phyloP scores from a whole-genome alignment of 2,113 vertebrate species.

The Neopipo cinnamomea region DNA sequence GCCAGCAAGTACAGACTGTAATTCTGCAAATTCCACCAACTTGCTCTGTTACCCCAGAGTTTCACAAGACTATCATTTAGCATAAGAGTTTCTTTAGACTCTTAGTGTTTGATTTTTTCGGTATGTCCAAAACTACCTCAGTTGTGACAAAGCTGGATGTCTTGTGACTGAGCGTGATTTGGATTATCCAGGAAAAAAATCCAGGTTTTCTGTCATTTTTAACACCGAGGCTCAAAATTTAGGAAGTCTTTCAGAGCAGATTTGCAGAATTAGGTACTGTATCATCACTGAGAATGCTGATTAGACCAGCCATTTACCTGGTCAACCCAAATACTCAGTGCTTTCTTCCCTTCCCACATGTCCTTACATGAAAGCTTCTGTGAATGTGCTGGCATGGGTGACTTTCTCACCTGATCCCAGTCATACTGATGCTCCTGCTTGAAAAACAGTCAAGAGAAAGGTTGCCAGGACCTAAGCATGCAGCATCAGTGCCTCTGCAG shows the following conservation, averaged over 20 bases:
- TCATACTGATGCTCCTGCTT: too few species aligned
- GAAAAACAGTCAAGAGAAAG: not conserved
- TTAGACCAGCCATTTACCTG: not conserved
- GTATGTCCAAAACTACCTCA: not conserved
- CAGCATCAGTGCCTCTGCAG: not conserved
- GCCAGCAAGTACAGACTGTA: not conserved
- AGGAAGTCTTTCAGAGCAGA: not conserved
- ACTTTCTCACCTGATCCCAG: not conserved
- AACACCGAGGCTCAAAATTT: not conserved
- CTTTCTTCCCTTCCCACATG: not conserved
- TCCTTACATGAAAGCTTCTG: not conserved
- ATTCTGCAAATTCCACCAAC: not conserved
- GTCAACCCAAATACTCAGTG: too few species aligned
- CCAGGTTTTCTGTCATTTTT: not conserved
- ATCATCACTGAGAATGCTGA: not conserved
- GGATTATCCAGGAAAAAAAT: not conserved
- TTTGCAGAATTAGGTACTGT: not conserved
- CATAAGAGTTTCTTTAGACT: not conserved
- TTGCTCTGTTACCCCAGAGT: not conserved
- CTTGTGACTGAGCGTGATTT: not conserved
- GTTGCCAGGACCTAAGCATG: not conserved
- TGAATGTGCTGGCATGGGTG: not conserved
- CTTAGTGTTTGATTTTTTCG: not conserved
- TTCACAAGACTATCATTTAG: not conserved
- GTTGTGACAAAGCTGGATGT: not conserved